These are phyloP conservation scores for Orius laevigatus DNA, from an alignment of 1,140 invertebrate genomes.

Conservation along the genomic window DNA sequence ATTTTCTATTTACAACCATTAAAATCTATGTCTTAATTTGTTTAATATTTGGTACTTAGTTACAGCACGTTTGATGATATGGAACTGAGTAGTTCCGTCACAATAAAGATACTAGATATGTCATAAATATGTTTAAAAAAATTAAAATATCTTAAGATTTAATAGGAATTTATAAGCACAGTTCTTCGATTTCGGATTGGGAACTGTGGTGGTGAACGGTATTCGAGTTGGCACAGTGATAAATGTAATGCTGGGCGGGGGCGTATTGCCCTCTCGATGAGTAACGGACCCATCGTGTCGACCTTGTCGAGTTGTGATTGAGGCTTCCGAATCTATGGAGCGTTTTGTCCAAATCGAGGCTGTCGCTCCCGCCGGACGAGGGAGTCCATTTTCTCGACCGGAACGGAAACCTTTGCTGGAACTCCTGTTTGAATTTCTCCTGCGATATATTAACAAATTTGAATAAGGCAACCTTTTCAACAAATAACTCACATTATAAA, in stretches of 20 bases:
- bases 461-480: not conserved
- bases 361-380: slow-evolving; percentile 23
- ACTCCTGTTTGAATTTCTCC: slow-evolving; percentile 57
- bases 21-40: no score
- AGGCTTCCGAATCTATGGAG: slow-evolving; percentile 11
- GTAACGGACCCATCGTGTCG: slow-evolving; percentile 3
- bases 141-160: not conserved
- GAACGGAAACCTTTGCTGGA: slow-evolving; percentile 41
- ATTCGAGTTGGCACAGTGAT: slow-evolving; percentile 15
- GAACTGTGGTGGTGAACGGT: slow-evolving; percentile 14
- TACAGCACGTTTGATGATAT: no score
- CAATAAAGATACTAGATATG: no score
- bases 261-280: slow-evolving; percentile 5
- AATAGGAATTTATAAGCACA: slow-evolving; percentile 12
- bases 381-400: slow-evolving; percentile 29
- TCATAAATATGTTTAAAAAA: no score
- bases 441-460: slow-evolving; percentile 25
- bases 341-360: slow-evolving; percentile 24
- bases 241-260: slow-evolving; percentile 13
- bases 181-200: slow-evolving; percentile 15
- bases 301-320: slow-evolving; percentile 1
- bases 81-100: no score
- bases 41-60: no score
- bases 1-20: no score
- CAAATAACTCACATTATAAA: slow-evolving; percentile 59